phyloP scores from a whole-genome alignment of 2,888 invertebrate genomes.

The Anoplius nigerrimus region DNA sequence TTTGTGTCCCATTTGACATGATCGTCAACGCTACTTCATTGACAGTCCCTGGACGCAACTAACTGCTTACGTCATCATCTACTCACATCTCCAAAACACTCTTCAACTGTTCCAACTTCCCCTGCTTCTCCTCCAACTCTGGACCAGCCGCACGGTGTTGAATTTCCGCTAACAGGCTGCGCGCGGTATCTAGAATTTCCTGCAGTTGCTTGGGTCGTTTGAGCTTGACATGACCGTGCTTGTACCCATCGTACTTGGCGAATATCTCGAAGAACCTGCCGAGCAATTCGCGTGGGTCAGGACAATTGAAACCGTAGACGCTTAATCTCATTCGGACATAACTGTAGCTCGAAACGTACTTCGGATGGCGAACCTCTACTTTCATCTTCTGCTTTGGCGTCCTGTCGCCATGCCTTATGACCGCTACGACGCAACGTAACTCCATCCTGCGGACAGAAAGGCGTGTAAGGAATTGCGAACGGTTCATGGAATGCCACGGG shows the following conservation, averaged over 20 bases:
- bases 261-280: slow-evolving; percentile 97
- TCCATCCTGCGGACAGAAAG: slow-evolving; percentile 82
- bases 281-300: slow-evolving; percentile 23
- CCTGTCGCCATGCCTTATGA: slow-evolving; percentile 98
- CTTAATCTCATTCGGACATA: no score
- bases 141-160: slow-evolving; percentile 91
- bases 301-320: no score
- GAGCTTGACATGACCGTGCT: slow-evolving; percentile 96
- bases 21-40: no score
- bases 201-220: slow-evolving; percentile 98
- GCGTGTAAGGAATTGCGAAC: no score
- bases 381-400: slow-evolving; percentile 99
- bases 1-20: no score
- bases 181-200: slow-evolving; percentile 97
- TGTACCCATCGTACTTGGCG: slow-evolving; percentile 96
- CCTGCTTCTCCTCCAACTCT: slow-evolving; percentile 97
- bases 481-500: no score
- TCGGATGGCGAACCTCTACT: slow-evolving; percentile 97
- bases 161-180: slow-evolving; percentile 92
- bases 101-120: slow-evolving; percentile 97
- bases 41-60: no score
- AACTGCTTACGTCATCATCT: no score
- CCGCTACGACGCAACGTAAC: slow-evolving; percentile 95
- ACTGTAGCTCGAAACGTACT: no score
- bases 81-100: slow-evolving; percentile 99